Evolutionary conservation across 2,113 vertebrate genomes (phyloP), one percentile per base, ranked within the genome.

Genomic region (Agelaius phoeniceus): DNA sequence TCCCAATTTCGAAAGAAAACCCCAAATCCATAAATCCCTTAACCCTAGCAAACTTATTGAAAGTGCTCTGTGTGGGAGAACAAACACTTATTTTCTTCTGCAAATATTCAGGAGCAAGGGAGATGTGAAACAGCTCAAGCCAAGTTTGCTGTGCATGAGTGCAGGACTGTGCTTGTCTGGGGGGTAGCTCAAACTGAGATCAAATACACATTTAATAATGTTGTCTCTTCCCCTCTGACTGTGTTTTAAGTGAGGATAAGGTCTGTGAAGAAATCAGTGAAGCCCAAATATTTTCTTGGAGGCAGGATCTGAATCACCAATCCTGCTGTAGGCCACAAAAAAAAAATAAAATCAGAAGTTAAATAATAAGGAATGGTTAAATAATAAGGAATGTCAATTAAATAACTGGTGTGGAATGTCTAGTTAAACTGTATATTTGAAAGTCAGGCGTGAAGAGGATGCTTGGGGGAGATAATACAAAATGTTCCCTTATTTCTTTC

Each of bases 301-400:
- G n/a, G 5, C 26, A 52, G 17, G 17, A 16, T 46, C 8, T 0
- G 0, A 65, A 58, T 41, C 33, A 59, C 18, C 30, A 65, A 4
- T 41, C n/a, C 37, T 65, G 13, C 51, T 52, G 8, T 26, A 23
- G 16, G 35, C 28, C 68, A 37, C 30, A 19, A 9, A 30, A 55
- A 49, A 37, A 37, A 37, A 37, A 35, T 9, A 24, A 6, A 16
- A 3, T 52, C 20, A 46, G 21, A 39, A 24, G 23, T 55, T 33
- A 57, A 57, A 57, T 57, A 21, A 57, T 13, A 20, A 33, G 54
- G 54, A 33, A 57, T 55, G 11, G 30, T 55, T 20, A 55, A 55
- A 55, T 33, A 55, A 55, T 57, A 14, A 57, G 20, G 55, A 22
- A 57, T 49, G 19, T 10, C 30, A 66, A 18, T 35, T 41, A 52